A percentile compares a stretch with the other conserved stretches of the same genome.
phyloP scores from a whole-genome alignment of 2,797 vertebrate species.

The Siniperca obscura region DNA sequence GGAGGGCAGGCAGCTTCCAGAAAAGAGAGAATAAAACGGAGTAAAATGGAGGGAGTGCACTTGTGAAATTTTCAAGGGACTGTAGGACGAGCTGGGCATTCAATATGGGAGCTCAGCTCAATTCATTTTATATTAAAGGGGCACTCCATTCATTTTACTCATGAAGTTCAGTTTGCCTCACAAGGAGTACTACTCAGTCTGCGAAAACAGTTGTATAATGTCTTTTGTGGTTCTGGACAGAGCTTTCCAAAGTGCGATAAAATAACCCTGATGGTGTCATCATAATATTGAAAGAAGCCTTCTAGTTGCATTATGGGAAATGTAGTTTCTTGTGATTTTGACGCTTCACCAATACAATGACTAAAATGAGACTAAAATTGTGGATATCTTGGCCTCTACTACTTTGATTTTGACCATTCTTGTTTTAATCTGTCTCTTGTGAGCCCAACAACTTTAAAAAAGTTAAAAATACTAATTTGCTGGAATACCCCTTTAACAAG shows the following conservation, averaged over 20 bases:
- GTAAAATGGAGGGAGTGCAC: not conserved
- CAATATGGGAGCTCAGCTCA: not conserved
- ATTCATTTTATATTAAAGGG: not conserved
- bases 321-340: not conserved
- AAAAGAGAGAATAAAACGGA: conserved; percentile 23
- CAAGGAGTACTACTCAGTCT: not conserved
- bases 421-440: not conserved
- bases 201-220: not conserved
- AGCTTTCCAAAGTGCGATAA: not conserved
- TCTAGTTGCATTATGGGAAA: not conserved
- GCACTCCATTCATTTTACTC: not conserved
- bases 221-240: not conserved
- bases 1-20: conserved; percentile 9
- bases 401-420: not conserved
- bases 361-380: too few relatives aligned
- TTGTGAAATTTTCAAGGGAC: conserved; percentile 8
- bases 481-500: not conserved
- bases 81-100: not conserved
- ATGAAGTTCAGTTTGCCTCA: not conserved
- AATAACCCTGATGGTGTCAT: not conserved
- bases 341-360: not conserved
- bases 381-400: not conserved
- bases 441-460: not conserved
- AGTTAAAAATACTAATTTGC: not conserved
- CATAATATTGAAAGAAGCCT: not conserved